Evolutionary conservation across 2,113 vertebrate species (phyloP).

Genomic region (Nyctereutes procyonoides): DNA sequence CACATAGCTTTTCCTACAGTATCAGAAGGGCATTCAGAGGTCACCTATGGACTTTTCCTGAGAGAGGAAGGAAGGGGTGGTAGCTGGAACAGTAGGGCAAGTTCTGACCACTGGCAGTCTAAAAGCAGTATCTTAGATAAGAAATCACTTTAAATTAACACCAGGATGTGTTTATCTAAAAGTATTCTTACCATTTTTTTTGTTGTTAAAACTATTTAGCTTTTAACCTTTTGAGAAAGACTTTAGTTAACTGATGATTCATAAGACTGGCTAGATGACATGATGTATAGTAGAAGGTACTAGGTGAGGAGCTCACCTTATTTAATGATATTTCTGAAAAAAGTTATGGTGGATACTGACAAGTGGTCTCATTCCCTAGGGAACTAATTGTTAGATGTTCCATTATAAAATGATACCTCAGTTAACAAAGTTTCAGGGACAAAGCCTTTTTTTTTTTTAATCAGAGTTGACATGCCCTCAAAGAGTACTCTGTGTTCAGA

Average conservation of each 20-base stretch:
- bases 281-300: not conserved
- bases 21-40: not conserved
- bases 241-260: constrained; percentile 24
- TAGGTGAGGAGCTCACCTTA: not conserved
- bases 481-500: constrained; percentile 21
- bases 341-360: not conserved
- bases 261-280: not conserved
- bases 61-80: not conserved
- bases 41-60: not conserved
- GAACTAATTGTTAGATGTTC: not conserved
- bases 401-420: not conserved
- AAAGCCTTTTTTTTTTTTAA: constrained; percentile 37
- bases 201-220: constrained; percentile 42
- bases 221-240: constrained; percentile 40
- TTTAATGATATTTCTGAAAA: constrained; percentile 7
- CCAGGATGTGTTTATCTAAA: constrained; percentile 17
- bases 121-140: not conserved
- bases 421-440: constrained; percentile 7
- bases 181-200: not conserved
- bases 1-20: not conserved
- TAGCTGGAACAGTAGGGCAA: not conserved
- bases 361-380: not conserved
- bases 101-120: not conserved
- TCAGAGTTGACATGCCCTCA: not conserved
- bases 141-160: constrained; percentile 37